Evolutionary conservation across 2,797 vertebrate species (phyloP).

Genomic region (Todus mexicanus): DNA sequence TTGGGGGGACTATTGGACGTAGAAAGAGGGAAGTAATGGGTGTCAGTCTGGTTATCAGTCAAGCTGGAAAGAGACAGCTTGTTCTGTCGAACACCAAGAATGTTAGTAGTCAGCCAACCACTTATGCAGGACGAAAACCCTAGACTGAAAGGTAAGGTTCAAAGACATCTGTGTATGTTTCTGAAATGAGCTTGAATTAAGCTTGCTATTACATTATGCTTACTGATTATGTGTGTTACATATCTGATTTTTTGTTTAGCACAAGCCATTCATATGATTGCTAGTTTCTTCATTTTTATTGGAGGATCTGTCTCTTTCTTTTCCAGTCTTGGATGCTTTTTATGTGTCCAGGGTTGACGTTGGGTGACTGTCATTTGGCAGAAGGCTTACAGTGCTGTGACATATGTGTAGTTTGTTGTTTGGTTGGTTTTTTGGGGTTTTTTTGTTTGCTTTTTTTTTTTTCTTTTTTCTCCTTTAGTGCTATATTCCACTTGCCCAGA

Average conservation of each 20-base stretch:
- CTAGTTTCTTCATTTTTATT: neutral
- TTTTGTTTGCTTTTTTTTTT: neutral
- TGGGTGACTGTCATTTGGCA: neutral
- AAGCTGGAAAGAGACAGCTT: conserved; percentile 61
- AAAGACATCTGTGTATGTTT: conserved; percentile 55
- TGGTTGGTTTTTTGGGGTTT: no score
- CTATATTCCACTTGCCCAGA: neutral
- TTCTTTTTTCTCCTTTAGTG: neutral
- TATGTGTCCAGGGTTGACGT: neutral
- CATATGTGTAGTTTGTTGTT: no score
- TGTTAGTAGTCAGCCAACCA: conserved; percentile 48
- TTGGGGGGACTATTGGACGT: conserved; percentile 3
- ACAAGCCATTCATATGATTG: neutral
- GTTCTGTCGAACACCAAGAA: conserved; percentile 43
- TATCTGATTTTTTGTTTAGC: neutral
- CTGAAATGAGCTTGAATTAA: conserved; percentile 41
- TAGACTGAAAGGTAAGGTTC: conserved; percentile 59
- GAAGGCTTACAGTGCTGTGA: neutral
- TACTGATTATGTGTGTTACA: neutral
- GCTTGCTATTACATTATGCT: conserved; percentile 1
- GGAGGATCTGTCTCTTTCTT: neutral
- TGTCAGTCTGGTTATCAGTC: conserved; percentile 60
- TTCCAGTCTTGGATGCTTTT: neutral
- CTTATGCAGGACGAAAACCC: conserved; percentile 38
- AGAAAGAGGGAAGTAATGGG: conserved; percentile 51